These are phyloP conservation scores for Brachyhypopomus gauderio DNA, from an alignment of 2,113 vertebrate genomes.

Conservation along the genomic window DNA sequence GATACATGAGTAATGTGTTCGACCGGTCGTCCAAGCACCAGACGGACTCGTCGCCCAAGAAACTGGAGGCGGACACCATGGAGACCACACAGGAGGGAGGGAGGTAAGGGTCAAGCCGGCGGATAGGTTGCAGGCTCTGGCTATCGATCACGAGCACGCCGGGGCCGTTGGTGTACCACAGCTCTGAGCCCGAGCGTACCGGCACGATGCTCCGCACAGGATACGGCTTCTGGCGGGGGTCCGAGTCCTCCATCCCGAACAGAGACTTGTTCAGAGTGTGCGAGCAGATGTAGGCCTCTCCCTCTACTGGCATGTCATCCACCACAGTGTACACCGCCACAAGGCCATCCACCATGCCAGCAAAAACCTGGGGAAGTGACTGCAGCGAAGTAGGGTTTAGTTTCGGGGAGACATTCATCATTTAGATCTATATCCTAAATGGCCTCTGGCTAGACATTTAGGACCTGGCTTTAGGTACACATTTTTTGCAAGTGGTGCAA, in stretches of 20 bases:
- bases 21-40: slow-evolving; percentile 87
- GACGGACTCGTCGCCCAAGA: slow-evolving; percentile 85
- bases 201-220: slow-evolving; percentile 84
- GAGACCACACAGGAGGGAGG: slow-evolving; percentile 76
- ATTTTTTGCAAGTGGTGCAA: too few species aligned
- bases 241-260: slow-evolving; percentile 82
- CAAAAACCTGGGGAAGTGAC: slow-evolving; percentile 84
- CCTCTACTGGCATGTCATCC: slow-evolving; percentile 79
- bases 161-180: slow-evolving; percentile 94
- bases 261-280: slow-evolving; percentile 86
- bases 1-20: slow-evolving; percentile 87
- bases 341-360: slow-evolving; percentile 88
- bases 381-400: slow-evolving; percentile 55
- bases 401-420: neutral
- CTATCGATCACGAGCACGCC: slow-evolving; percentile 86
- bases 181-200: slow-evolving; percentile 80
- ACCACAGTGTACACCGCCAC: slow-evolving; percentile 79
- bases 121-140: slow-evolving; percentile 73
- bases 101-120: slow-evolving; percentile 84
- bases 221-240: slow-evolving; percentile 86
- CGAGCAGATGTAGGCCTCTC: slow-evolving; percentile 88
- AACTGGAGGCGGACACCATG: slow-evolving; percentile 76
- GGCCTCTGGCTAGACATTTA: neutral
- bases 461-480: neutral
- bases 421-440: too few species aligned